Evolutionary conservation across 2,888 invertebrate genomes (phyloP).

Genomic region (Acrocyrtus sp.): DNA sequence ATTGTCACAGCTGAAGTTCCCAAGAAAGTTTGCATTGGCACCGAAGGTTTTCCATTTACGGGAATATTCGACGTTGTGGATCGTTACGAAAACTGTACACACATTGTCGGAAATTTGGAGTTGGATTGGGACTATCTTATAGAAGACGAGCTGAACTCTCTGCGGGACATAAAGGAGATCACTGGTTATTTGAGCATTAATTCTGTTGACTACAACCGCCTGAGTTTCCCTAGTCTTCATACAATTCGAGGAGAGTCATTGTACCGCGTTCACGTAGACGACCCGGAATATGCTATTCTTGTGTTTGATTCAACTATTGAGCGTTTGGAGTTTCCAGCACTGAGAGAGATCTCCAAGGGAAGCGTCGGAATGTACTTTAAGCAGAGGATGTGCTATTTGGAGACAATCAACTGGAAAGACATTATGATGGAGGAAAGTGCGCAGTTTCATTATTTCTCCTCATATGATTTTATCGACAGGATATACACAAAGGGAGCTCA

Average conservation of each 20-base stretch:
- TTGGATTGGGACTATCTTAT: too few species aligned
- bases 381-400: slow-evolving; percentile 92
- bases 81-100: too few species aligned
- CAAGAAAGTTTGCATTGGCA: too few species aligned
- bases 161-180: slow-evolving; percentile 83
- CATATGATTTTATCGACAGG: too few species aligned
- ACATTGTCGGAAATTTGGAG: too few species aligned
- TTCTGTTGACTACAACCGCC: slow-evolving; percentile 85
- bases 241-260: slow-evolving; percentile 93
- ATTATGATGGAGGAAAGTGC: slow-evolving; percentile 83
- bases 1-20: too few species aligned
- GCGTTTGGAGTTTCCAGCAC: too few species aligned
- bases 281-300: slow-evolving; percentile 85
- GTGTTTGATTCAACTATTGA: too few species aligned
- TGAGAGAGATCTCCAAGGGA: too few species aligned
- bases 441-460: slow-evolving; percentile 78
- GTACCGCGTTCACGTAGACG: slow-evolving; percentile 84
- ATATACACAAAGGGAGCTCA: slow-evolving; percentile 86
- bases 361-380: slow-evolving; percentile 94
- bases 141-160: slow-evolving; percentile 92
- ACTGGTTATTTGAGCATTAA: slow-evolving; percentile 97
- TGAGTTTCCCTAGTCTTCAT: slow-evolving; percentile 88
- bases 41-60: too few species aligned
- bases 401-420: slow-evolving; percentile 93
- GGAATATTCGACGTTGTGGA: too few species aligned